Evolutionary conservation across 2,888 invertebrate species (phyloP), one percentile per base, ranked within the genome.

Genomic region (Sipha maydis): DNA sequence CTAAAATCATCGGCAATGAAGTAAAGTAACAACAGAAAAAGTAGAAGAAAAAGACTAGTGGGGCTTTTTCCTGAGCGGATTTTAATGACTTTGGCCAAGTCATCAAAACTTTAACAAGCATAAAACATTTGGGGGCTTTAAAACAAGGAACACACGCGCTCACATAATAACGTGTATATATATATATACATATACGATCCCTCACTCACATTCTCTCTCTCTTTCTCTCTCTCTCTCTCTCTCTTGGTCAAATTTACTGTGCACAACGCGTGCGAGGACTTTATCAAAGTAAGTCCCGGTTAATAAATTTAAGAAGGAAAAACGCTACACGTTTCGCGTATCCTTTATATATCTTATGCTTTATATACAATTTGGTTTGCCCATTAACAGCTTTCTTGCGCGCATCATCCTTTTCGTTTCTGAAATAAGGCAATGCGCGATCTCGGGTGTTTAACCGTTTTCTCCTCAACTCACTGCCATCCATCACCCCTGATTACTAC

Each of bases 51-150:
- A 38, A 41, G 54, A 73, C 48, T 9, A 25, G 25, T 41, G 19
- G 38, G 17, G 38, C 11, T 61, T 75, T 19, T 56, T 56, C 34
- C n/a, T 73, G 38, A 75, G 61, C 76, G 61, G 78, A 85, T 78
- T 77, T 85, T 85, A 85, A 85, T 78, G 85, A 85, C 85, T 78
- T 67, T 31, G 69, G 34, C 69, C 78, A n/a, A 78, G 77, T 78
- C 77, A 54, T 69, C 78, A 69, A 85, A 85, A 85, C 78, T 78
- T 78, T 78, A 78, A 78, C 85, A 78, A 85, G 77, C 78, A 85
- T 85, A 85, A 78, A 85, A 78, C 67, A 78, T 71, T 69, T 41
- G 38, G 54, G 38, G 61, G 85, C 77, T 85, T 78, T 69, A 69
- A 85, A 54, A 69, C 69, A 48, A 67, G 31, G 25, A 25, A 28